Evolutionary conservation across 2,797 vertebrate species (phyloP), one percentile per base, ranked within the genome.

Genomic region (Mormyrus hasselquistii): DNA sequence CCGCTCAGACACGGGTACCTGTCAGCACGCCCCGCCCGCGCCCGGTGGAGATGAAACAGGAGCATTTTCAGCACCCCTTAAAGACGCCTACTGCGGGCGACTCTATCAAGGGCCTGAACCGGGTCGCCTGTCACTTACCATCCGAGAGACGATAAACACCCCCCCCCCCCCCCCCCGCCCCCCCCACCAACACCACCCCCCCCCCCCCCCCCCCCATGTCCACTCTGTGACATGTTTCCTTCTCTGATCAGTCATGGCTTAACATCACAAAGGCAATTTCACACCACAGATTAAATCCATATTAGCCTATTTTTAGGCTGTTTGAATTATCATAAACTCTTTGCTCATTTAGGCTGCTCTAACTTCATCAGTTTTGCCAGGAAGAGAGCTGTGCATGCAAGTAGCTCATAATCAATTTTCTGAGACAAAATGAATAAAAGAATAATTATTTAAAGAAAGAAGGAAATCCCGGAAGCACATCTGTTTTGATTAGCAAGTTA

Each of bases 81-180:
- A 91, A 92, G 87, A 90, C 84, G 88, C 88, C 91, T 89, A 89
- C 90, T 86, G 88, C 34, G 38, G 86, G 57, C 83, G 44, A 83
- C 89, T 92, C 92, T 91, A 91, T 91, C 91, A 91, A 88, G 90
- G 90, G 52, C 84, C 87, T 79, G 89, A 65, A 86, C 90, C 88
- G 86, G 84, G 89, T 88, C 89, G 89, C 88, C 92, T 93, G 92
- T 92, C 92, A 92, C 88, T 90, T 90, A 90, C 90, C 89, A 90
- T 91, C 49, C 86, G 88, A 88, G 84, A 91, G 52, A 57, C 83
- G 92, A 93, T 87, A 57, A 41, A 85, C 49, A 84, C 12, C n/a
- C 1, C 12, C 25, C 10, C 25, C 29, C 25, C 62, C 3, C 25
- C 19, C 0, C 29, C n/a, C n/a, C n/a, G n/a, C n/a, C n/a, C n/a